Conservation (phyloP, 2,888 invertebrate genomes). For the Cryptophagus acutangulus region DNA sequence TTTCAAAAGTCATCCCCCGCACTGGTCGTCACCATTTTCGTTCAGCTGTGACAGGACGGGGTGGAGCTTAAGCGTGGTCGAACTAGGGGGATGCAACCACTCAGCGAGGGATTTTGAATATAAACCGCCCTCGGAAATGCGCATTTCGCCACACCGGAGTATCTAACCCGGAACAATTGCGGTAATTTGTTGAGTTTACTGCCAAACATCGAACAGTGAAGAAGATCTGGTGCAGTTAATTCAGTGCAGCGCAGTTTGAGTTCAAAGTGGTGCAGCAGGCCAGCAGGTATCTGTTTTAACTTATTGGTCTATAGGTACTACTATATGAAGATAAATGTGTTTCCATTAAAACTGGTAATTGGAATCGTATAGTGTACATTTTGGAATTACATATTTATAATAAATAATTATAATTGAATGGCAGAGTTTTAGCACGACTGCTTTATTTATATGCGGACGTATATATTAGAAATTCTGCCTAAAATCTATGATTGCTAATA, state of each 20-base stretch:
- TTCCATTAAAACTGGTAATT: too few relatives aligned
- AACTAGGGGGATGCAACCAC: slow-evolving; percentile 35
- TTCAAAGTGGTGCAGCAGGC: background rate
- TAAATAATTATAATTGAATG: background rate
- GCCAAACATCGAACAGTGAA: slow-evolving; percentile 9
- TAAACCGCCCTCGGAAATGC: slow-evolving; percentile 25
- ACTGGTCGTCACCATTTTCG: slow-evolving; percentile 37
- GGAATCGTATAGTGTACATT: too few relatives aligned
- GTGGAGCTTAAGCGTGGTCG: slow-evolving; percentile 37
- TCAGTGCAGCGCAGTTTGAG: background rate
- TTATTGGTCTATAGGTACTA: too few relatives aligned
- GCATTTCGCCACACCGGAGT: slow-evolving; percentile 10
- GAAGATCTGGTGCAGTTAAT: slow-evolving; percentile 5
- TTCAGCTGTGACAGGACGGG: slow-evolving; percentile 32
- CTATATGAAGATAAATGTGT: too few relatives aligned
- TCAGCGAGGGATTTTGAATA: slow-evolving; percentile 32
- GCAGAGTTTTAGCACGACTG: slow-evolving; percentile 4
- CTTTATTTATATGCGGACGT: too few relatives aligned
- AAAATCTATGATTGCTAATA: background rate
- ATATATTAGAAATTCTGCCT: background rate
- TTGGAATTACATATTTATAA: too few relatives aligned
- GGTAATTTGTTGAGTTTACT: slow-evolving; percentile 15
- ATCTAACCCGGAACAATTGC: slow-evolving; percentile 13
- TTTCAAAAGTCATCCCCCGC: slow-evolving; percentile 35
- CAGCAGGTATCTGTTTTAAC: too few relatives aligned